phyloP scores from a whole-genome alignment of 2,113 vertebrate genomes.

The Merops nubicus region DNA sequence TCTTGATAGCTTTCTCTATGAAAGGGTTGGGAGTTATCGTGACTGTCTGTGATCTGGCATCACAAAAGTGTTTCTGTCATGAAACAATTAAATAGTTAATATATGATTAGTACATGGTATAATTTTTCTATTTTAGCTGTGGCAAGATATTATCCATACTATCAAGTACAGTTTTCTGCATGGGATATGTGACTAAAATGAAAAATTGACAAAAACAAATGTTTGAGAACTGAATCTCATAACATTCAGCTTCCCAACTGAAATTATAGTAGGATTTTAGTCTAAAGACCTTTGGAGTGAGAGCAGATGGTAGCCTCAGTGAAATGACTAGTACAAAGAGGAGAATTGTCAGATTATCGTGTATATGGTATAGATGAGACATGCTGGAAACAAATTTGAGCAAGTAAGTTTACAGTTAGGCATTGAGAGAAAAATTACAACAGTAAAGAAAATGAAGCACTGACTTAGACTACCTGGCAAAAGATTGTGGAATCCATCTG shows the following conservation, averaged over 20 bases:
- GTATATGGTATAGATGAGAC: neutral
- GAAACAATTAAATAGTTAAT: neutral
- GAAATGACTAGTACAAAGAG: neutral
- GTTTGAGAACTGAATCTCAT: neutral
- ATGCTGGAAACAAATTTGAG: neutral
- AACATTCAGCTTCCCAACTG: neutral
- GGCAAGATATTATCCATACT: neutral
- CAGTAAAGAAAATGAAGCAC: neutral
- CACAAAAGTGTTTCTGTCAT: neutral
- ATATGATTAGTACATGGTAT: neutral
- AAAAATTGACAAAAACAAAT: neutral
- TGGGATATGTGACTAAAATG: neutral
- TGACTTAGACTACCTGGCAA: neutral
- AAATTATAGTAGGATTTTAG: neutral
- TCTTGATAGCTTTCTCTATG: neutral
- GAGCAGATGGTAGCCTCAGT: neutral
- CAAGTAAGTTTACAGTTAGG: neutral
- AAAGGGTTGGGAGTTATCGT: neutral
- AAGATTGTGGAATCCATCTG: neutral
- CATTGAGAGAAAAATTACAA: neutral
- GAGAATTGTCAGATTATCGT: neutral
- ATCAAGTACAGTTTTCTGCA: neutral
- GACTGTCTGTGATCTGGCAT: neutral
- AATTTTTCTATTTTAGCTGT: neutral
- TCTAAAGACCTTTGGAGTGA: neutral